phyloP scores from a whole-genome alignment of 2,113 vertebrate species.

The Entosphenus tridentatus region DNA sequence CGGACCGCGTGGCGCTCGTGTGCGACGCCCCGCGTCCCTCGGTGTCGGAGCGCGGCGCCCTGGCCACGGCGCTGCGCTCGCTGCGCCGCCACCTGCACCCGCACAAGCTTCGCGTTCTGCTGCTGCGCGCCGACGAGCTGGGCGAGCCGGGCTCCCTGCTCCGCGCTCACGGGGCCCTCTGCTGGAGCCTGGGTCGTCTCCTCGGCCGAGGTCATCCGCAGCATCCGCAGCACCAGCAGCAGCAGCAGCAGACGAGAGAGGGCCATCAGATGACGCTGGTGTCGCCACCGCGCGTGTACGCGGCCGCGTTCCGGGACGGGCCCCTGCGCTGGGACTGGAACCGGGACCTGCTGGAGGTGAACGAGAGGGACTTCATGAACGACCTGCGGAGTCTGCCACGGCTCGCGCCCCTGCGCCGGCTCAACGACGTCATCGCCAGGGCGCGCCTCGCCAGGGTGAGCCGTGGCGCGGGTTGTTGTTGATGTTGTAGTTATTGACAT shows the following conservation, averaged over 20 bases:
- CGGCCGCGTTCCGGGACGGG: background rate
- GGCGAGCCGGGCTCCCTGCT: conserved; percentile 1
- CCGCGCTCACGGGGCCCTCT: conserved; percentile 3
- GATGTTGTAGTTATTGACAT: no score
- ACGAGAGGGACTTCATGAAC: background rate
- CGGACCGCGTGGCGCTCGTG: no score
- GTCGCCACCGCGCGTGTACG: background rate
- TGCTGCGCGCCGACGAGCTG: background rate
- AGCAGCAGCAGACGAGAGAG: no score
- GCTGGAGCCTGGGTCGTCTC: background rate
- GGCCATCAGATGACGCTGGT: background rate
- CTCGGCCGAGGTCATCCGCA: background rate
- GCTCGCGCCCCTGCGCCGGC: background rate
- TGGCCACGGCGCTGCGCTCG: background rate
- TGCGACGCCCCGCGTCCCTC: no score
- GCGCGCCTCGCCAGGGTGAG: background rate
- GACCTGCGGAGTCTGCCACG: background rate
- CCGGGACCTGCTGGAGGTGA: background rate
- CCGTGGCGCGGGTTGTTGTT: no score
- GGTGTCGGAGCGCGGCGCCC: background rate
- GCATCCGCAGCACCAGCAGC: no score
- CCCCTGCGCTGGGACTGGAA: background rate
- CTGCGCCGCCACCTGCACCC: conserved; percentile 4
- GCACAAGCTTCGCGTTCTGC: background rate
- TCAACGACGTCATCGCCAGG: background rate